phyloP scores from a whole-genome alignment of 2,797 vertebrate species.

The Streptopelia turtur region DNA sequence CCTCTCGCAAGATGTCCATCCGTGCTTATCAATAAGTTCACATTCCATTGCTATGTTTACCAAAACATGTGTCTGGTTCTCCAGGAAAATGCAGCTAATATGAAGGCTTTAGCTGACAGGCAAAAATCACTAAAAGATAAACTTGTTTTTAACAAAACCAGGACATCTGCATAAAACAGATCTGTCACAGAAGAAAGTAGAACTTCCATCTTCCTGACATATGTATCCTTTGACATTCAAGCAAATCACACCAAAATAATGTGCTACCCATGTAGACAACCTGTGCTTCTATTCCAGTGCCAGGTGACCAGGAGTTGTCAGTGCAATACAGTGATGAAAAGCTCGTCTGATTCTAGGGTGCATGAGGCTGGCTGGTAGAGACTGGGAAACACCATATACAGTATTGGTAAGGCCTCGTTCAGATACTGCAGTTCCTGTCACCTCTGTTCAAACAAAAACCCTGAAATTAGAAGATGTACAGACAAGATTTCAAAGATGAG shows the following conservation, averaged over 20 bases:
- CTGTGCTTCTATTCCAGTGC: not conserved
- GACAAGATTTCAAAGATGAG: not conserved
- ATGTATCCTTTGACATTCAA: not conserved
- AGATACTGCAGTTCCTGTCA: not conserved
- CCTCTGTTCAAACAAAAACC: not conserved
- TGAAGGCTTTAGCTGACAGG: too few species aligned
- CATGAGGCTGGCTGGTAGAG: not conserved
- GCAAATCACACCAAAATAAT: not conserved
- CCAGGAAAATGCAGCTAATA: too few species aligned
- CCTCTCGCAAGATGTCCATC: too few species aligned
- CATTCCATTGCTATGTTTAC: too few species aligned
- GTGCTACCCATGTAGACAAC: not conserved
- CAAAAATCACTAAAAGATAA: too few species aligned
- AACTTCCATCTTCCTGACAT: conserved; percentile 4
- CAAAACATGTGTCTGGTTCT: too few species aligned
- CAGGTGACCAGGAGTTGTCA: not conserved
- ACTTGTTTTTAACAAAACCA: too few species aligned
- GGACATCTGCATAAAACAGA: not conserved
- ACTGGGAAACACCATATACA: not conserved
- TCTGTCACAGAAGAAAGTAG: not conserved
- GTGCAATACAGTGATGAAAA: not conserved
- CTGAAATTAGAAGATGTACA: not conserved
- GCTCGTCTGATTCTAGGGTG: not conserved
- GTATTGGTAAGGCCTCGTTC: fast-evolving
- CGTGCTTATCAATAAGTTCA: too few species aligned